These are phyloP conservation scores for Tipula lateralis DNA, from an alignment of 2,888 invertebrate species.

Conservation along the genomic window DNA sequence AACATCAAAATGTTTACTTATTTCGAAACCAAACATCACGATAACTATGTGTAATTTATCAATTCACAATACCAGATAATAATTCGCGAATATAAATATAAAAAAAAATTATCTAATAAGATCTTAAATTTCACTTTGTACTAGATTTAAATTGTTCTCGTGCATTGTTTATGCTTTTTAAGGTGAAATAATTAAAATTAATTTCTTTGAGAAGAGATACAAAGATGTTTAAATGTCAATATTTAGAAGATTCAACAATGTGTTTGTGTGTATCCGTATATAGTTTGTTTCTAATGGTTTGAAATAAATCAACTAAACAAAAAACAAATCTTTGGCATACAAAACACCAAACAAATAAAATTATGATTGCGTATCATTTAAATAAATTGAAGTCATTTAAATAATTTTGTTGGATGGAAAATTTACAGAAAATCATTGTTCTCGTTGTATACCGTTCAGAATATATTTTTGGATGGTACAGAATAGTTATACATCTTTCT, in stretches of 20 bases:
- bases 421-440: background rate
- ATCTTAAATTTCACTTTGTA: background rate
- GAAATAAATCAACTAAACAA: background rate
- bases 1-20: background rate
- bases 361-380: background rate
- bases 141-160: background rate
- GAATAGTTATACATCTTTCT: too few relatives aligned
- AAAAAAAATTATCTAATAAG: background rate
- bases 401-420: background rate
- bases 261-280: background rate
- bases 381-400: background rate
- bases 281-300: background rate
- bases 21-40: background rate
- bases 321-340: background rate
- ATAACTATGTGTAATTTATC: background rate
- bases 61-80: background rate
- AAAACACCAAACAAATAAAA: constrained; percentile 2
- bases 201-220: background rate
- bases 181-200: background rate
- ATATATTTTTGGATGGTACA: too few relatives aligned
- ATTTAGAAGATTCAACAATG: background rate
- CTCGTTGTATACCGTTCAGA: too few relatives aligned
- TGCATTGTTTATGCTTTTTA: background rate
- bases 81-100: background rate
- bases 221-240: background rate